A percentile compares a stretch with the other conserved stretches of the same genome.
Conservation (phyloP, 2,797 vertebrate species). For the Mus caroli region DNA sequence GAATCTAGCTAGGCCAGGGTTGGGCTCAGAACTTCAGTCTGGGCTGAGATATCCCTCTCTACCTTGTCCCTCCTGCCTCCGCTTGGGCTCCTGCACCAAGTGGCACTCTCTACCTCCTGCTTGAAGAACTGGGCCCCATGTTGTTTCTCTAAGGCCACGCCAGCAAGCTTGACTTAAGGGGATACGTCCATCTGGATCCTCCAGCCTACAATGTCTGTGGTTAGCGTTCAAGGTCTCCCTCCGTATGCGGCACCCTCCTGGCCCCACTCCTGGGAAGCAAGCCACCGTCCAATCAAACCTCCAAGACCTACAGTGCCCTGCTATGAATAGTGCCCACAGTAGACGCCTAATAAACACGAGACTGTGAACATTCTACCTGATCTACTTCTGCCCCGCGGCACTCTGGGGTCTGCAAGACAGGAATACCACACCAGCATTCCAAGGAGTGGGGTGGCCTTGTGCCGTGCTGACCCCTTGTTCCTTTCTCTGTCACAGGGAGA, state of each 20-base stretch:
- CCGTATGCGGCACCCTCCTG: fast-evolving
- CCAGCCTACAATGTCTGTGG: background rate
- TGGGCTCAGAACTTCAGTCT: background rate
- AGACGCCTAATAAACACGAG: fast-evolving
- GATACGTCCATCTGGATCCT: background rate
- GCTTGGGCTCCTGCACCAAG: too few species aligned
- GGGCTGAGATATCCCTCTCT: too few species aligned
- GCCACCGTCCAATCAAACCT: background rate
- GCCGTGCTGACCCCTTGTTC: background rate
- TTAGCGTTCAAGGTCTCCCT: background rate
- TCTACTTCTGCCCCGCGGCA: background rate
- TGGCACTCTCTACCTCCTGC: background rate
- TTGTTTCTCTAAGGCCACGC: background rate
- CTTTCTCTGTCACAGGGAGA: background rate
- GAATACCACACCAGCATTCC: background rate
- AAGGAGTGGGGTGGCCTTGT: background rate
- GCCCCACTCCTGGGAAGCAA: background rate
- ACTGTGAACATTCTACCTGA: fast-evolving
- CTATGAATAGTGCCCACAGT: too few species aligned
- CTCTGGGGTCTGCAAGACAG: background rate
- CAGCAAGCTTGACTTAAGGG: background rate
- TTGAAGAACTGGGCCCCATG: too few species aligned
- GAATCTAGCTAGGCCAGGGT: background rate
- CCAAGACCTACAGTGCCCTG: fast-evolving
- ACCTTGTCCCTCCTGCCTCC: background rate